Percentiles rank a stretch among this genome's conserved stretches.
Conservation (phyloP, 2,888 invertebrate genomes). For the Melanchra persicariae region DNA sequence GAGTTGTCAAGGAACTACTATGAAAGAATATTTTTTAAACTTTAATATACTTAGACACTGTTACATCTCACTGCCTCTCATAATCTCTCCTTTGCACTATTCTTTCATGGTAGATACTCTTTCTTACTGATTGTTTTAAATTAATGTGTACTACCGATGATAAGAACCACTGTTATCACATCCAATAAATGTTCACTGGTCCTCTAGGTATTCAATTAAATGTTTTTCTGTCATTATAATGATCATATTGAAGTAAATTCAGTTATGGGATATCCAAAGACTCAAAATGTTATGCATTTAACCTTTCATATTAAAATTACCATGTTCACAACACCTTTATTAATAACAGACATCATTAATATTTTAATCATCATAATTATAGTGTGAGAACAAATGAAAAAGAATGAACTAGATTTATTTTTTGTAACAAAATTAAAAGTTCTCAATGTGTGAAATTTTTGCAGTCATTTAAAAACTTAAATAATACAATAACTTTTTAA, state of each 20-base stretch:
- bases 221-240: constrained; percentile 18
- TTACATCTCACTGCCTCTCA: not conserved
- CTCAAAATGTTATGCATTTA: constrained; percentile 17
- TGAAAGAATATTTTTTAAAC: constrained; percentile 43
- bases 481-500: constrained; percentile 15
- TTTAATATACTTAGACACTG: not conserved
- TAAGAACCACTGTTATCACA: constrained; percentile 11
- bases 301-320: constrained; percentile 31
- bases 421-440: not conserved
- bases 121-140: constrained; percentile 13
- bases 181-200: constrained; percentile 23
- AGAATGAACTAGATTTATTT: not conserved
- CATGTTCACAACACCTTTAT: constrained; percentile 11
- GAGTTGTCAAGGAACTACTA: constrained; percentile 18
- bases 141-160: constrained; percentile 19
- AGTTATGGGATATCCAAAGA: constrained; percentile 26
- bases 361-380: not conserved
- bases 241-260: constrained; percentile 1
- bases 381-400: not conserved
- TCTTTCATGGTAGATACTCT: constrained; percentile 51
- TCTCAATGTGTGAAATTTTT: not conserved
- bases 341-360: not conserved
- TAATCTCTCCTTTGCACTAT: not conserved
- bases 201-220: constrained; percentile 31
- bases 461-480: not conserved